Evolutionary conservation across 2,888 invertebrate genomes (phyloP).

Genomic region (Pandemis heparana): DNA sequence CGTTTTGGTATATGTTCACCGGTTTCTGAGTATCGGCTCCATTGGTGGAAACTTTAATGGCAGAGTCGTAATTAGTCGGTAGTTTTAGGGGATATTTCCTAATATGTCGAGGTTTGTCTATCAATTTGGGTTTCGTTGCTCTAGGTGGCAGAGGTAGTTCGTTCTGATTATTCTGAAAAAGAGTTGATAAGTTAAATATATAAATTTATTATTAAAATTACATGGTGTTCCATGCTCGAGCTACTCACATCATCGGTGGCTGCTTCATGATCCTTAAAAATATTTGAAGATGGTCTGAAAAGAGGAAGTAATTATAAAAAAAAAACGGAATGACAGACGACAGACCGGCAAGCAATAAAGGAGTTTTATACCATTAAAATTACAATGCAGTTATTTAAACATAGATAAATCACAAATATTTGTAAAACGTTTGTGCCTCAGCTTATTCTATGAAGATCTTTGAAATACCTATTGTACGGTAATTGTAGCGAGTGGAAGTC

Average conservation of each 20-base stretch:
- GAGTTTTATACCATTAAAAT: too few species aligned
- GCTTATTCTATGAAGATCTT: too few species aligned
- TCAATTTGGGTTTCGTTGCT: constrained; percentile 65
- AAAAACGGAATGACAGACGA: too few species aligned
- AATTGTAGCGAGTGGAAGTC: constrained; percentile 62
- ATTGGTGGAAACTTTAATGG: constrained; percentile 28
- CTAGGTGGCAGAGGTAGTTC: constrained; percentile 72
- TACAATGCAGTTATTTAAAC: too few species aligned
- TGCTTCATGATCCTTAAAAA: constrained; percentile 11
- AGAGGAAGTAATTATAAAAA: not conserved
- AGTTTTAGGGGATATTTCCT: constrained; percentile 71
- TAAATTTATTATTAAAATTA: not conserved
- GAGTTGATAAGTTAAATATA: not conserved
- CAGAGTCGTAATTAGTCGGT: constrained; percentile 44
- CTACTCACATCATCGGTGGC: constrained; percentile 30
- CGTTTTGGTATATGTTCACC: constrained; percentile 71
- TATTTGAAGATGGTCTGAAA: constrained; percentile 25
- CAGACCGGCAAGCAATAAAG: too few species aligned
- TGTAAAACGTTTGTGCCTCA: too few species aligned
- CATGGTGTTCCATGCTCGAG: not conserved
- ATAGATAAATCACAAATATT: too few species aligned
- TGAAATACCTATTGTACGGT: constrained; percentile 49
- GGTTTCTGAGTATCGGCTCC: constrained; percentile 23
- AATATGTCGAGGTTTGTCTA: constrained; percentile 74
- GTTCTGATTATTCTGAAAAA: constrained; percentile 56